Evolutionary conservation across 2,888 invertebrate genomes (phyloP), one percentile per base, ranked within the genome.

Genomic region (Aporophyla nigra): DNA sequence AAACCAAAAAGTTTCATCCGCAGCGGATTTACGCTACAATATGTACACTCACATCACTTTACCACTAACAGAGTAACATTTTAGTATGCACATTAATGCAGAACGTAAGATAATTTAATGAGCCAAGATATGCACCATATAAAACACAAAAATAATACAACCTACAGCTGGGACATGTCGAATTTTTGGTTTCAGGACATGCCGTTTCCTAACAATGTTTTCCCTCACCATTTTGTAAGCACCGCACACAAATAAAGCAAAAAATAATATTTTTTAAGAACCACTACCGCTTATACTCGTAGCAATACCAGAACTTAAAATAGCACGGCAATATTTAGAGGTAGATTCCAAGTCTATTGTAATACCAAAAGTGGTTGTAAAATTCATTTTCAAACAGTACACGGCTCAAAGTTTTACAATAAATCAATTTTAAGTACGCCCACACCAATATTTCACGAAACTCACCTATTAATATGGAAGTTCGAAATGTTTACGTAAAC

Each of bases 341-440:
- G 61, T 53, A 54, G 54, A 67, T 68, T 33, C 27, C 14, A 27
- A 63, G 56, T 69, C 69, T 71, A 81, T 84, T 81, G 71, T 85
- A 16, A 76, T 58, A 76, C 53, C 71, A 71, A 80, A 86, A 81
- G 68, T 67, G 79, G 61, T 80, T 86, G 80, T 82, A 71, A 88
- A 86, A 87, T 82, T 78, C 84, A 85, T 86, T 88, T 83, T 71
- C 83, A 81, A 87, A 87, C 78, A 63, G 80, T 72, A 76, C 69
- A 77, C 46, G 62, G 14, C 43, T 65, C 24, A 19, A 91, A 92
- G 90, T 92, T 92, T 90, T 71, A 87, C 88, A 88, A 91, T 92
- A 91, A 92, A 91, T 92, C 91, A 91, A 88, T 88, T 90, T 89
- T 88, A 89, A 90, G 86, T 85, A 90, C 91, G 83, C 81, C 89